These are phyloP conservation scores for Cyprinus carpio DNA, from an alignment of 2,113 vertebrate genomes.

Conservation along the genomic window DNA sequence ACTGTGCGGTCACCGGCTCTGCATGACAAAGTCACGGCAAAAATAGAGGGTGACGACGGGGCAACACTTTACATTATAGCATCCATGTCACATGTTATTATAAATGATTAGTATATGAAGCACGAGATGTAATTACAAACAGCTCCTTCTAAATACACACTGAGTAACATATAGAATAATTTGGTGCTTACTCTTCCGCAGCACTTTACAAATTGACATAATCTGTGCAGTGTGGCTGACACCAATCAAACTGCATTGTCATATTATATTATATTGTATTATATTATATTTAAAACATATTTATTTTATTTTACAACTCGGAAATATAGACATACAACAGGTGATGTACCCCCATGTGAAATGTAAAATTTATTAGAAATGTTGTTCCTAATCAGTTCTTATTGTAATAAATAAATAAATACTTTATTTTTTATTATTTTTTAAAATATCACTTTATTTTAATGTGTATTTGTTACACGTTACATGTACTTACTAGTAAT, in stretches of 20 bases:
- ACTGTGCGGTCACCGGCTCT: conserved; percentile 6
- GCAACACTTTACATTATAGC: not conserved
- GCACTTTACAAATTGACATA: no score
- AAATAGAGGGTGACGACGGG: conserved; percentile 25
- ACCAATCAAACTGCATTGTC: not conserved
- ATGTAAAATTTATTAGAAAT: no score
- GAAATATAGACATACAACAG: no score
- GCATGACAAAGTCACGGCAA: conserved; percentile 11
- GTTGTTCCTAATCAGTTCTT: no score
- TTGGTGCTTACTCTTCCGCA: no score
- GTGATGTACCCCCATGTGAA: no score
- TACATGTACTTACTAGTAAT: no score
- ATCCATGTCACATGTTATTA: not conserved
- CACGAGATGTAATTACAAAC: not conserved
- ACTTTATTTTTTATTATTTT: no score
- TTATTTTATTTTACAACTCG: no score
- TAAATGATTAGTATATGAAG: not conserved
- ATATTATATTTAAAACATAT: not conserved
- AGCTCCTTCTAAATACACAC: not conserved
- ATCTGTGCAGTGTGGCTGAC: no score
- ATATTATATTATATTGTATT: not conserved
- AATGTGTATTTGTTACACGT: no score
- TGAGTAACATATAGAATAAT: not conserved
- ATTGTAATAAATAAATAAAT: no score
- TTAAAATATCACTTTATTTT: not conserved